Percentiles rank a stretch among this genome's conserved stretches.
Conservation (phyloP, 2,113 vertebrate genomes). For the Engraulis encrasicolus region DNA sequence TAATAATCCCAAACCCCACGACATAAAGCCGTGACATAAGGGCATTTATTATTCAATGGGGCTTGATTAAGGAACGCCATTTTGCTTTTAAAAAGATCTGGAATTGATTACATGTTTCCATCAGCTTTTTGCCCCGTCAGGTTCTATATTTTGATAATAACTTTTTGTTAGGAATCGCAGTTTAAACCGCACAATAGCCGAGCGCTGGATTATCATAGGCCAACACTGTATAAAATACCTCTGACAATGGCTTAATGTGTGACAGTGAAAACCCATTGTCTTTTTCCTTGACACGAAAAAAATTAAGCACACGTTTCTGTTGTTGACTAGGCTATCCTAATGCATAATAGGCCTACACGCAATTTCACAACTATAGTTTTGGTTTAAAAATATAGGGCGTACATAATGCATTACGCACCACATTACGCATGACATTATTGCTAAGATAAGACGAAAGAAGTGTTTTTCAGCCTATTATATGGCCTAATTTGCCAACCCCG, state of each 20-base stretch:
- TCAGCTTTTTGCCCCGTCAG: not conserved
- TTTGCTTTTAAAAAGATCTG: not conserved
- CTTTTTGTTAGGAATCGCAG: not conserved
- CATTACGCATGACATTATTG: too few species aligned
- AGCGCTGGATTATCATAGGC: not conserved
- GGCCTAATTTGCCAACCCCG: too few species aligned
- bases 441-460: too few species aligned
- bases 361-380: too few species aligned
- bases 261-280: not conserved
- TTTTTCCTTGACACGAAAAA: not conserved
- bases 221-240: not conserved
- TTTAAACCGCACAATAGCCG: not conserved
- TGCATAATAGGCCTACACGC: too few species aligned
- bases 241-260: not conserved
- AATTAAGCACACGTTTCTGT: not conserved
- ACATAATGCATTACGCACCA: too few species aligned
- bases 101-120: not conserved
- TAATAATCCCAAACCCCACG: slow-evolving; percentile 85
- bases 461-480: too few species aligned
- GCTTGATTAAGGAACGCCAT: slow-evolving; percentile 71
- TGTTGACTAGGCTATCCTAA: not conserved
- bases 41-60: slow-evolving; percentile 86
- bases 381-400: too few species aligned
- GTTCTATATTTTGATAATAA: not conserved
- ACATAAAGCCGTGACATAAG: slow-evolving; percentile 78